Evolutionary conservation across 2,888 invertebrate genomes (phyloP), one percentile per base, ranked within the genome.

Genomic region (Epistrophella euchroma): DNA sequence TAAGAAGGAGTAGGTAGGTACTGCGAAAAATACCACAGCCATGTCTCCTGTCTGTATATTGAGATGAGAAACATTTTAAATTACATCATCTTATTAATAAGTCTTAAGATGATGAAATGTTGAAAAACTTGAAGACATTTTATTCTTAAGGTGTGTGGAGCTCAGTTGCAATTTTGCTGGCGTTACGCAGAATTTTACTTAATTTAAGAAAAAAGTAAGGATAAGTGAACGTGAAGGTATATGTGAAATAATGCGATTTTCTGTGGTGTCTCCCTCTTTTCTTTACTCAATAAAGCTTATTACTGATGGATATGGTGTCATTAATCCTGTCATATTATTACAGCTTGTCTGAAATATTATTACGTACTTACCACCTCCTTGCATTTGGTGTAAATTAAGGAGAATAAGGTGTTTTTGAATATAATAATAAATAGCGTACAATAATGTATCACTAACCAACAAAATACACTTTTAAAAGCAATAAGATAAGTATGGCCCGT

Each of bases 61-160:
- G 25, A 28, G 62, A 28, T 64, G 66, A 50, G 19, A 66, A 50
- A 50, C 19, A 19, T 50, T 47, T 47, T 35, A 47, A 66, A 50
- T 66, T 9, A 66, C 47, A 35, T 50, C 35, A 50, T 66, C 66
- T 66, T 22, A 66, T 66, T 66, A 66, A 66, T 66, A 50, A 50
- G 43, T 35, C 32, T 66, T 35, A 35, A n/a, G 9, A 66, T 66
- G 45, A 32, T 66, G 19, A 45, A 28, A 28, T 6, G 32, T 25
- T 43, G 40, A 37, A 17, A 40, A 6, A 62, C 37, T 15, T 52
- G 7, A 32, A 43, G 43, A 45, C 43, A 4, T n/a, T n/a, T n/a
- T n/a, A n/a, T n/a, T 64, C 19, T 28, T 28, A 43, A 25, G 64
- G 45, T 25, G 66, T 50, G 10, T 45, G 32, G 15, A 32, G 35